These are phyloP conservation scores for Gymnoscopelus braueri DNA, from an alignment of 2,797 vertebrate genomes.

Conservation along the genomic window DNA sequence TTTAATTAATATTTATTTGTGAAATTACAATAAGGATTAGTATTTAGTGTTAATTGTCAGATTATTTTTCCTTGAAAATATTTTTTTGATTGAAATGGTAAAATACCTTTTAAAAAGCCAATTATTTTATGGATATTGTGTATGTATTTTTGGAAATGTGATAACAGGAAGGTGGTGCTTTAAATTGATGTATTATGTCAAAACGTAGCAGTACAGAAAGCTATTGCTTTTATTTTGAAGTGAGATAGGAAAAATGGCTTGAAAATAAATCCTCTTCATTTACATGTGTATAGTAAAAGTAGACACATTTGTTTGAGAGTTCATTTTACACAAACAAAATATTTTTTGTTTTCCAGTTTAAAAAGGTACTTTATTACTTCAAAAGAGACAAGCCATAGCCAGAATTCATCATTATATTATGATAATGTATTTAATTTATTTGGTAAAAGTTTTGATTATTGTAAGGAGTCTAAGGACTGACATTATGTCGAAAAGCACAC, in stretches of 20 bases:
- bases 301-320: neutral
- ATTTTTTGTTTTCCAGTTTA: no score
- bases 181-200: no score
- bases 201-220: no score
- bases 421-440: neutral
- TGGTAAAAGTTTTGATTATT: neutral
- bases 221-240: neutral
- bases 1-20: conserved; percentile 3
- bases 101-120: neutral
- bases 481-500: neutral
- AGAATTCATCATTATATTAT: neutral
- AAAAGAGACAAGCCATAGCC: neutral
- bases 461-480: neutral
- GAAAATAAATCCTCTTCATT: neutral
- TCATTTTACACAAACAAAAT: neutral
- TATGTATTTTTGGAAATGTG: neutral
- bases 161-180: neutral
- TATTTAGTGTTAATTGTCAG: conserved; percentile 2
- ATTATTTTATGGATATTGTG: neutral
- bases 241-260: neutral
- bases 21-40: neutral
- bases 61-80: neutral
- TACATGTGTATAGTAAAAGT: neutral
- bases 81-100: no score
- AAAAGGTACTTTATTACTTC: no score